Percentiles rank a stretch among this genome's conserved stretches.
These are phyloP conservation scores for Ophthalmolycus amberensis DNA, from an alignment of 2,113 vertebrate genomes.

Conservation along the genomic window DNA sequence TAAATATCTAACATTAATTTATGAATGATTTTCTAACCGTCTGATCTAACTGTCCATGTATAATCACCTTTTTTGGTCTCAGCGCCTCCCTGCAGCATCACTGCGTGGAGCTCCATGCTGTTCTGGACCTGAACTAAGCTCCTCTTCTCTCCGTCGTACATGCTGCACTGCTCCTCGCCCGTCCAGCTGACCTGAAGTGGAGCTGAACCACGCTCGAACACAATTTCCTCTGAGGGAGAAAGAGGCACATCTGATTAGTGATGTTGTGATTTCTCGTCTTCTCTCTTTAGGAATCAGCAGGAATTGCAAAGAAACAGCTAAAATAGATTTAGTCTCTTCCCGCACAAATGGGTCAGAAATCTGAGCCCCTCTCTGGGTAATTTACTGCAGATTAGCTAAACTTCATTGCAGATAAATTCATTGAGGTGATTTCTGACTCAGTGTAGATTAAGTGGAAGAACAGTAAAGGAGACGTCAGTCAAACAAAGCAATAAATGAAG, in stretches of 20 bases:
- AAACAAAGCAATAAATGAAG: too few species aligned
- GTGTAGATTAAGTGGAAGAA: too few species aligned
- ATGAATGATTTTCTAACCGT: neutral
- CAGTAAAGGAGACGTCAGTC: too few species aligned
- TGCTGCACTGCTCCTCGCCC: slow-evolving; percentile 3
- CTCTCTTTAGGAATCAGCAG: neutral
- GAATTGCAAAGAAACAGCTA: neutral
- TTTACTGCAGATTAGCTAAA: too few species aligned
- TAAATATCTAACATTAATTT: neutral
- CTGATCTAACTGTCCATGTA: neutral
- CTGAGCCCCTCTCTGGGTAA: too few species aligned
- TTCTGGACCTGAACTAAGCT: slow-evolving; percentile 40
- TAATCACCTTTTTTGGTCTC: slow-evolving; percentile 61
- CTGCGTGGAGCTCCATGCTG: slow-evolving; percentile 74
- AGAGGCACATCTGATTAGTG: neutral
- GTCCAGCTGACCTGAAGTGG: slow-evolving; percentile 20
- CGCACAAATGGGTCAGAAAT: too few species aligned
- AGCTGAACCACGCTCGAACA: neutral
- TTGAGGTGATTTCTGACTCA: too few species aligned
- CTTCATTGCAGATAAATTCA: too few species aligned
- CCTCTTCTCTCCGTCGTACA: slow-evolving; percentile 69
- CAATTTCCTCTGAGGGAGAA: slow-evolving; percentile 46
- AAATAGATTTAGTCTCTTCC: neutral
- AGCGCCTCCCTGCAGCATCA: slow-evolving; percentile 72
- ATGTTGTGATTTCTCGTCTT: neutral